These are phyloP conservation scores for Salvator merianae DNA, from an alignment of 2,113 vertebrate species.

Conservation along the genomic window DNA sequence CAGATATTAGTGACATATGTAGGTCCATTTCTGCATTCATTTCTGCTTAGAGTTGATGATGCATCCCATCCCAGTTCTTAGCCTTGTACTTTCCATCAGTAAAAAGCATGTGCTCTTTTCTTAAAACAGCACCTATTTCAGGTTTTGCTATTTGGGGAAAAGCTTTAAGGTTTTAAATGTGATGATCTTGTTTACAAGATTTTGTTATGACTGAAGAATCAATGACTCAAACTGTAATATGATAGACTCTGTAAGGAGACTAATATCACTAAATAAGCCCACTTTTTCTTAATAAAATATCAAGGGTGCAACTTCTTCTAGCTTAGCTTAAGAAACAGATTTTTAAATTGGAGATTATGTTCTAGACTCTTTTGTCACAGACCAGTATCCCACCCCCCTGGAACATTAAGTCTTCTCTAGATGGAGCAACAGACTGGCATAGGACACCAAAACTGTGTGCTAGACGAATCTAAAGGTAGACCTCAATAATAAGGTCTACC, in stretches of 20 bases:
- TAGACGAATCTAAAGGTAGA: too few relatives aligned
- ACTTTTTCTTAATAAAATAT: background rate
- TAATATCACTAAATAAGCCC: background rate
- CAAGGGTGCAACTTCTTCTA: background rate
- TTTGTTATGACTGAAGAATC: background rate
- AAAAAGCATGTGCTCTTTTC: background rate
- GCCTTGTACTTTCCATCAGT: background rate
- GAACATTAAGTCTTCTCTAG: too few relatives aligned
- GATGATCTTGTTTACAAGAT: background rate
- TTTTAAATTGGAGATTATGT: background rate
- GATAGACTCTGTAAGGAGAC: background rate
- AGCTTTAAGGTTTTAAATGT: background rate
- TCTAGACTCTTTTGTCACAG: background rate
- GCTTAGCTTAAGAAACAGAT: slow-evolving; percentile 40
- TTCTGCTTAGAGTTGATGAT: too few relatives aligned
- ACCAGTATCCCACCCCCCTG: too few relatives aligned
- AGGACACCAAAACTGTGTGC: too few relatives aligned
- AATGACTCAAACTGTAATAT: background rate
- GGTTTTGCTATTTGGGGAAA: background rate
- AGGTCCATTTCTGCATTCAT: background rate
- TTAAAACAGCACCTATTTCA: background rate
- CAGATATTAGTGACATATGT: background rate
- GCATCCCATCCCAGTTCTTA: background rate
- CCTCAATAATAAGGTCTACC: too few relatives aligned
- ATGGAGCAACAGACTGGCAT: too few relatives aligned